phyloP scores from a whole-genome alignment of 2,113 vertebrate genomes.

The Tangachromis dhanisi region DNA sequence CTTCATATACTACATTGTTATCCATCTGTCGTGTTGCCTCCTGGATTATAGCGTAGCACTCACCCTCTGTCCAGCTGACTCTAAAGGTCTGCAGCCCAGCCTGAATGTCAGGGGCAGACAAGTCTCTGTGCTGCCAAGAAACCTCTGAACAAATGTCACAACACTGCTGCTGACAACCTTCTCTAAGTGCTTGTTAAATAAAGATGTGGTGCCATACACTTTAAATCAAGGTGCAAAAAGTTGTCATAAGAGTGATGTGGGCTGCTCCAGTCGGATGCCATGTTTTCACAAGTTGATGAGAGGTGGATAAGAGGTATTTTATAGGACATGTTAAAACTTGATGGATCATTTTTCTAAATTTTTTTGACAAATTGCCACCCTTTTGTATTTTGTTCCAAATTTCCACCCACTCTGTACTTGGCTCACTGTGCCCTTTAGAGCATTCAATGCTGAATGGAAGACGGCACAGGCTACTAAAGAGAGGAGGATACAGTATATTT shows the following conservation, averaged over 20 bases:
- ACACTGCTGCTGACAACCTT: slow-evolving; percentile 50
- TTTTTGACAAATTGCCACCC: background rate
- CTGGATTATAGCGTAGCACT: slow-evolving; percentile 32
- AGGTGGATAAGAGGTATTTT: background rate
- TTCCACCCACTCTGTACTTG: background rate
- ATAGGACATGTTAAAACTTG: background rate
- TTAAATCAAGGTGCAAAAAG: slow-evolving; percentile 37
- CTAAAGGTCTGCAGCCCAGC: slow-evolving; percentile 19
- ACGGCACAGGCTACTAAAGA: background rate
- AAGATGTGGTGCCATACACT: slow-evolving; percentile 43
- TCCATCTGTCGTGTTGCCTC: slow-evolving; percentile 9
- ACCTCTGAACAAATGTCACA: slow-evolving; percentile 57
- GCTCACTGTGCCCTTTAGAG: background rate
- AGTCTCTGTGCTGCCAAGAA: slow-evolving; percentile 31
- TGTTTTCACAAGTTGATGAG: background rate
- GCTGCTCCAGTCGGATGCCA: background rate
- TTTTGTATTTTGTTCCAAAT: background rate
- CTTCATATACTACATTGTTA: slow-evolving; percentile 2
- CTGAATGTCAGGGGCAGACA: slow-evolving; percentile 45
- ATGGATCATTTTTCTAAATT: background rate
- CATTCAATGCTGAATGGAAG: background rate
- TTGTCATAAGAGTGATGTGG: background rate
- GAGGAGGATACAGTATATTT: slow-evolving; percentile 14
- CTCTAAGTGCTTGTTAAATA: slow-evolving; percentile 59
- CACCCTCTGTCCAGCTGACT: slow-evolving; percentile 30